These are phyloP conservation scores for Onthophagus sagittarius DNA, from an alignment of 2,888 invertebrate species.

Conservation along the genomic window DNA sequence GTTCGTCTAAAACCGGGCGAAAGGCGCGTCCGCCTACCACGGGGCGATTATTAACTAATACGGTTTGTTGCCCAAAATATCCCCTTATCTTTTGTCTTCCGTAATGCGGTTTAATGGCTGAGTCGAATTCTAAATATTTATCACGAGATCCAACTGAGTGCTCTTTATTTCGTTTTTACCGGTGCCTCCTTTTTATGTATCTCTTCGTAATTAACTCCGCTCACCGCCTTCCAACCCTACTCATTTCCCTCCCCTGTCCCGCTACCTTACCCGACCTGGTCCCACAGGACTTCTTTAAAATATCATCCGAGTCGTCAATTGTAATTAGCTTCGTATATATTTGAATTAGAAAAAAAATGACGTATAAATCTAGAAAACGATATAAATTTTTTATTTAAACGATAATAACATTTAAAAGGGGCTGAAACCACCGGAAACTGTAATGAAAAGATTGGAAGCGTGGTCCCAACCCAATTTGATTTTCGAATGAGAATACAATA, in stretches of 20 bases:
- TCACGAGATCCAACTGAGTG: not conserved
- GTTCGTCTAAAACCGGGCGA: not conserved
- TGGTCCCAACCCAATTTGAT: no score
- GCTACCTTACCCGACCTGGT: not conserved
- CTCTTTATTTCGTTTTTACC: not conserved
- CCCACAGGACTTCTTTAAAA: not conserved
- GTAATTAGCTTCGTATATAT: not conserved
- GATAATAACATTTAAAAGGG: not conserved
- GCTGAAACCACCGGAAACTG: not conserved
- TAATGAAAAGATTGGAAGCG: not conserved
- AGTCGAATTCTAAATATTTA: conserved; percentile 9
- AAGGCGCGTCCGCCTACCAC: not conserved
- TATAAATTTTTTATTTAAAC: no score
- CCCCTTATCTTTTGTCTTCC: conserved; percentile 43
- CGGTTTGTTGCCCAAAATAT: conserved; percentile 43
- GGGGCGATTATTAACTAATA: conserved; percentile 43
- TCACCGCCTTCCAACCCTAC: not conserved
- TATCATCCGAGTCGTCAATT: not conserved
- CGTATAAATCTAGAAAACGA: no score
- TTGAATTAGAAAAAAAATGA: no score
- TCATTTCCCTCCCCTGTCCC: not conserved
- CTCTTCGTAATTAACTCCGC: not conserved
- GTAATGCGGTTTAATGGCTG: conserved; percentile 27
- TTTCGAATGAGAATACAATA: not conserved
- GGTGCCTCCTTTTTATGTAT: not conserved